Conservation (phyloP, 1,140 invertebrate species). For the Ruditapes philippinarum region DNA sequence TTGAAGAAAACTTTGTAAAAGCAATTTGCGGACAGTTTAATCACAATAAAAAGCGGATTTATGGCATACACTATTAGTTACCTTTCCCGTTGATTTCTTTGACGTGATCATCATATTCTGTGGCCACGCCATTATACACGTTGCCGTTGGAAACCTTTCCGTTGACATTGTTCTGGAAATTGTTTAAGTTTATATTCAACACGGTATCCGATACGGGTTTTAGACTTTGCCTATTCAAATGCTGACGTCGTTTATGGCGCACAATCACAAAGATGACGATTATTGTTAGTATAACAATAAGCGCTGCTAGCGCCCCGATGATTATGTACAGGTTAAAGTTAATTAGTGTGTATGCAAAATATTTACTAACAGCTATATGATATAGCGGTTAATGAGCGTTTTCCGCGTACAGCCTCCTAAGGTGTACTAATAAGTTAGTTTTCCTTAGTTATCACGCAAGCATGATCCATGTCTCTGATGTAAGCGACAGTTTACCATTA, state of each 20-base stretch:
- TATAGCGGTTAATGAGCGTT: too few relatives aligned
- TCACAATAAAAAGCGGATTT: slow-evolving; percentile 26
- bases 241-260: slow-evolving; percentile 90
- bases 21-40: not conserved
- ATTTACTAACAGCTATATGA: too few relatives aligned
- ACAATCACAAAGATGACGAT: slow-evolving; percentile 93
- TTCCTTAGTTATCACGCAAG: too few relatives aligned
- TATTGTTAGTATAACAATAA: slow-evolving; percentile 91
- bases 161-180: slow-evolving; percentile 80
- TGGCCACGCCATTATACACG: slow-evolving; percentile 88
- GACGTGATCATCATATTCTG: slow-evolving; percentile 87
- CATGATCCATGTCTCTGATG: too few relatives aligned
- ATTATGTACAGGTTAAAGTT: too few relatives aligned
- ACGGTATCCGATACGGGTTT: slow-evolving; percentile 83
- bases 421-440: too few relatives aligned
- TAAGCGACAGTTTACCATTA: too few relatives aligned
- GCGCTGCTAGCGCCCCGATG: slow-evolving; percentile 92
- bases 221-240: slow-evolving; percentile 89
- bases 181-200: slow-evolving; percentile 83
- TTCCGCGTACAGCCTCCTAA: too few relatives aligned
- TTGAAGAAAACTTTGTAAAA: too few relatives aligned
- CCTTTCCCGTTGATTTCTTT: slow-evolving; percentile 80
- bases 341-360: too few relatives aligned
- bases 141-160: slow-evolving; percentile 88
- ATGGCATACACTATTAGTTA: not conserved